Evolutionary conservation across 2,113 vertebrate species (phyloP).

Genomic region (Lichenostomus cassidix): DNA sequence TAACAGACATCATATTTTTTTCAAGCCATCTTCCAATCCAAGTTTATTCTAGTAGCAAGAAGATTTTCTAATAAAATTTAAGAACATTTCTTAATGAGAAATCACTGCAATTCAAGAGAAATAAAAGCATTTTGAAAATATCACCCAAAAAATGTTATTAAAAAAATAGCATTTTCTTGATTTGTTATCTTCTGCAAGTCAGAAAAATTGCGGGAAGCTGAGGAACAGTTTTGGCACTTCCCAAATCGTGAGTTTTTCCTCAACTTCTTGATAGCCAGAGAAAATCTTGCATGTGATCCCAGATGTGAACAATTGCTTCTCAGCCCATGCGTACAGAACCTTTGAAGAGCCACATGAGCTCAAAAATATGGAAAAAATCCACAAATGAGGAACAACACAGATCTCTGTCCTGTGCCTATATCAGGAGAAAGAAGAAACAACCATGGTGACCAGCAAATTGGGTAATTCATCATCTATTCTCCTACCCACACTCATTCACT

Average conservation of each 20-base stretch:
- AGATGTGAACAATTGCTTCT: not conserved
- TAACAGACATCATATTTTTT: not conserved
- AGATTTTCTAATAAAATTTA: not conserved
- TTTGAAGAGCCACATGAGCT: not conserved
- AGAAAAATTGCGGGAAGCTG: not conserved
- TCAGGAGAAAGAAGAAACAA: not conserved
- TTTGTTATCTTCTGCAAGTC: not conserved
- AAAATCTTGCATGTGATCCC: not conserved
- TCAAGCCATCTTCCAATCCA: not conserved
- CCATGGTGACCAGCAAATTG: not conserved
- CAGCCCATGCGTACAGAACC: not conserved
- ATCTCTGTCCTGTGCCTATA: not conserved
- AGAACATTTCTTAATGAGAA: not conserved
- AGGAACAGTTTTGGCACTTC: not conserved
- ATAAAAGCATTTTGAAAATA: not conserved
- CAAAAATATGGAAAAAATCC: not conserved
- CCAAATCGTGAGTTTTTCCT: rapidly evolving
- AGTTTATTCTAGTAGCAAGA: not conserved
- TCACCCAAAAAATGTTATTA: not conserved
- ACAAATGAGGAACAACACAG: not conserved
- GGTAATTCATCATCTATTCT: not conserved
- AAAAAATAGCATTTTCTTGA: not conserved
- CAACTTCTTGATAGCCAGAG: not conserved
- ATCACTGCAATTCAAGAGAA: not conserved
- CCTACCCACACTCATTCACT: not conserved